These are phyloP conservation scores for Micoletzkya japonica DNA, from an alignment of 2,888 invertebrate species.

Conservation along the genomic window DNA sequence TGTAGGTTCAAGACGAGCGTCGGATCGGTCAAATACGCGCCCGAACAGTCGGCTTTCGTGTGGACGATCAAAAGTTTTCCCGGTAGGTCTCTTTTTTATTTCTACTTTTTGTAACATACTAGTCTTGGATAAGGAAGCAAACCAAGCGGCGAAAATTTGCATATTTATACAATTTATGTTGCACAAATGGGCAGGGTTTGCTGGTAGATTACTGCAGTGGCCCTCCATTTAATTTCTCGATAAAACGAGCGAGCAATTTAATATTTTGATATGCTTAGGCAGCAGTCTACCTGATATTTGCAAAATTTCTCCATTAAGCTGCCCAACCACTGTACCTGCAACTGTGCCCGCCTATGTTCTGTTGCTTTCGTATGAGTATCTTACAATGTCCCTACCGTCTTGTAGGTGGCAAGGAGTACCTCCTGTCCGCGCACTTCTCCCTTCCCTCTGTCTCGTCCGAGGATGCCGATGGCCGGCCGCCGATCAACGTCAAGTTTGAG, in stretches of 20 bases:
- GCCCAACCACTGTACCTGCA: too few relatives aligned
- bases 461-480: constrained; percentile 91
- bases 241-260: too few relatives aligned
- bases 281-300: too few relatives aligned
- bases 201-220: too few relatives aligned
- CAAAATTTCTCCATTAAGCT: too few relatives aligned
- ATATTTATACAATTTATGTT: too few relatives aligned
- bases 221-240: too few relatives aligned
- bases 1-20: constrained; percentile 45
- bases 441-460: constrained; percentile 92
- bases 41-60: constrained; percentile 91
- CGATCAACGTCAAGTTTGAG: constrained; percentile 97
- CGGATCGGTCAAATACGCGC: constrained; percentile 84
- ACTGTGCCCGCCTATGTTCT: too few relatives aligned
- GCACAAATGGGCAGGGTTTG: too few relatives aligned
- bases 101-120: background rate
- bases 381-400: background rate
- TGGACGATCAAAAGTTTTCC: constrained; percentile 72
- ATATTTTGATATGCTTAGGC: too few relatives aligned
- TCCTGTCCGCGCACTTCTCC: constrained; percentile 97
- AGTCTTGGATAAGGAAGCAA: too few relatives aligned
- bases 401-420: constrained; percentile 89
- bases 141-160: too few relatives aligned
- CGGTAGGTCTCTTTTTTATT: constrained; percentile 64
- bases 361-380: background rate